Evolutionary conservation across 2,113 vertebrate species (phyloP), one percentile per base, ranked within the genome.

Genomic region (Lophius piscatorius): DNA sequence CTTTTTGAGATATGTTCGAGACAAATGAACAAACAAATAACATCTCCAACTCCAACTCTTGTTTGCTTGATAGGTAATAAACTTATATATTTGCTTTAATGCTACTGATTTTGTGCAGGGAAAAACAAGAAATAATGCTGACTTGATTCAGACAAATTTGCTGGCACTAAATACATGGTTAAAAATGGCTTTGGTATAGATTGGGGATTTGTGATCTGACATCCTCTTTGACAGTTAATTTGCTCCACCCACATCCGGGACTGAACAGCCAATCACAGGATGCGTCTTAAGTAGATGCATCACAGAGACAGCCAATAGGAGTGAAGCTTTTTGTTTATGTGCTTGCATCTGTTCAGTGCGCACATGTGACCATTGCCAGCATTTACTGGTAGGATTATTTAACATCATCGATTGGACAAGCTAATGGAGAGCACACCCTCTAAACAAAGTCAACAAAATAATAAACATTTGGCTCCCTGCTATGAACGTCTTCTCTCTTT

Each of bases 301-400:
- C 14, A 2, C 29, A 3, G 33, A 12, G 13, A 28, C 21, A 47
- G 62, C 88, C 91, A 91, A 90, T 90, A 67, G 28, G 45, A 48
- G 45, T 8, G 44, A 23, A 24, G 47, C 61, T 42, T 28, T 36
- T 46, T 36, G 48, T 57, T 35, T 51, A 42, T 48, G 47, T 39
- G 64, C 46, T 39, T 57, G 60, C 63, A 78, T 76, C 39, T 44
- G 61, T 74, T 73, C 42, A 65, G 77, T 68, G 85, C 72, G 47
- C 65, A 73, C 84, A 87, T 84, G 84, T 90, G 87, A 89, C 70
- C 73, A 16, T 52, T 36, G 74, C 64, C 69, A 68, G 85, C 76
- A 82, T 78, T 87, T 48, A 35, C 72, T 70, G 87, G 51, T 87
- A 26, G 42, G 22, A 21, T 22, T 45, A 88, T 89, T 89, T 90